These are phyloP conservation scores for Leptoteleia sp. DNA, from an alignment of 1,140 invertebrate genomes.

Conservation along the genomic window DNA sequence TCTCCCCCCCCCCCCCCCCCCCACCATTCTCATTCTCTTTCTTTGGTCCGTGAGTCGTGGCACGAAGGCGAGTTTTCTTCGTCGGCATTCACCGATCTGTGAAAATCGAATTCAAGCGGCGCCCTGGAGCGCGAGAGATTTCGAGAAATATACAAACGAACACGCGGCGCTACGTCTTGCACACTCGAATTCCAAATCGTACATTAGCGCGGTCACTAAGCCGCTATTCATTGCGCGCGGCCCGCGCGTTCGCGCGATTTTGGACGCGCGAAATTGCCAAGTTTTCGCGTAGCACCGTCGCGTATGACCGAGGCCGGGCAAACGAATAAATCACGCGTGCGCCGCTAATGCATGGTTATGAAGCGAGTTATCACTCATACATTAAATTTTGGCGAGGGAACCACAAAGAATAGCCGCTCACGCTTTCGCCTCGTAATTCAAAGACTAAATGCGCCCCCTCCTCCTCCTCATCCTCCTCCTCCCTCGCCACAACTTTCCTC, in stretches of 20 bases:
- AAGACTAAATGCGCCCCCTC: conserved; percentile 56
- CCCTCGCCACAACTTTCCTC: conserved; percentile 44
- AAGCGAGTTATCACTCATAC: conserved; percentile 54
- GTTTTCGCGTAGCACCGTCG: conserved; percentile 14
- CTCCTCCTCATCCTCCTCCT: no score
- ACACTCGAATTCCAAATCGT: conserved; percentile 21
- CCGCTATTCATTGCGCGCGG: conserved; percentile 19
- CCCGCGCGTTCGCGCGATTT: conserved; percentile 15
- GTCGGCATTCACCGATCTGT: conserved; percentile 42
- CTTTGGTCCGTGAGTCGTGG: conserved; percentile 21
- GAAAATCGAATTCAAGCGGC: conserved; percentile 48
- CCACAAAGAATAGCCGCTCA: conserved; percentile 32
- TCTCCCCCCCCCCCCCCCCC: neutral
- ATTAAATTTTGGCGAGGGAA: conserved; percentile 52
- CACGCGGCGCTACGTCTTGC: conserved; percentile 19
- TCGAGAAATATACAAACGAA: conserved; percentile 56
- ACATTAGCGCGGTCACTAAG: conserved; percentile 40
- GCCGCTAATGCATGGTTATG: conserved; percentile 52
- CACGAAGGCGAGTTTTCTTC: conserved; percentile 41
- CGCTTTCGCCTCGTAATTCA: conserved; percentile 47
- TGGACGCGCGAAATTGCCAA: conserved; percentile 15
- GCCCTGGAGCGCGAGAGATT: conserved; percentile 43
- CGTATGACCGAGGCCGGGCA: neutral
- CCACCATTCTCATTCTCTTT: neutral
- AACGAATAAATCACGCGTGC: conserved; percentile 32